Evolutionary conservation across 2,113 vertebrate genomes (phyloP), one percentile per base, ranked within the genome.

Genomic region (Panurus biarmicus): DNA sequence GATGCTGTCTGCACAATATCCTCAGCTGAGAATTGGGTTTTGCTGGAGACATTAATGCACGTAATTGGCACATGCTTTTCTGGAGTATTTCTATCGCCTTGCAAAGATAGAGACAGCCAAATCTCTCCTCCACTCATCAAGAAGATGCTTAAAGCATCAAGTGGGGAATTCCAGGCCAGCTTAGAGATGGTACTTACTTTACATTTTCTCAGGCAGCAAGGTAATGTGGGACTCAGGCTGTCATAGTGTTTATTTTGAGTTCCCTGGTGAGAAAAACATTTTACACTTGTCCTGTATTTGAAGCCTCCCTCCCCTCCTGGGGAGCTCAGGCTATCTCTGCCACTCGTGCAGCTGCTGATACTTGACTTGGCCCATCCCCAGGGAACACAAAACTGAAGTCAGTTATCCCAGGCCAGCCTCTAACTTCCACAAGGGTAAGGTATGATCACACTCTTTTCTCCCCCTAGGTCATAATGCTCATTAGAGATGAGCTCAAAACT

Each of bases 31-130:
- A 85, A 78, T 60, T 76, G 64, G 1, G 21, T 84, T 92, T 93
- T 94, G 61, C 79, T 29, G 33, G 28, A 85, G 56, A 90, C 79
- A 48, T 70, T 88, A 93, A 93, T 91, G 89, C 80, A 71, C 50
- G n/a, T 73, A 88, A 86, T 79, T 87, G 73, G 74, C 35, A 36
- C 87, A 71, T 87, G 75, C 86, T 96, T 90, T 95, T 95, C 92
- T 94, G 91, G 89, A 86, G 93, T 95, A 94, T 92, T 95, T 95
- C 94, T 90, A 44, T 87, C 88, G 4, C 88, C 94, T 94, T 87
- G 76, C 65, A 82, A 87, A 96, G 95, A 90, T 66, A 86, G 56
- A 90, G 56, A 48, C 70, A 89, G 86, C 28, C 78, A 82, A 73
- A 89, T 81, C 67, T 80, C 67, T 92, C 65, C 84, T 89, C 54